phyloP scores from a whole-genome alignment of 2,113 vertebrate genomes.

The Thunnus thynnus region DNA sequence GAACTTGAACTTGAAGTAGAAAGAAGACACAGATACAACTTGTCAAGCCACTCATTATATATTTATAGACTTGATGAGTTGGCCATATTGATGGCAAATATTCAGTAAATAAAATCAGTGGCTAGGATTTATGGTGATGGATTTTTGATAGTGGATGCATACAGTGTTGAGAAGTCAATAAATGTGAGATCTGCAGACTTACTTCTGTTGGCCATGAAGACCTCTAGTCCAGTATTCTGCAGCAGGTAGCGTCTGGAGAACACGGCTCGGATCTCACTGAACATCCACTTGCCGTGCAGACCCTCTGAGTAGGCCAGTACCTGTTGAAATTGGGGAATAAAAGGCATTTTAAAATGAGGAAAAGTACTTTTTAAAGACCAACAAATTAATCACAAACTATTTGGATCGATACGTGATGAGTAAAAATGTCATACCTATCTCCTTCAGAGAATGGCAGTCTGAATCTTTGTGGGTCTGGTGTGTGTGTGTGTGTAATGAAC shows the following conservation, averaged over 20 bases:
- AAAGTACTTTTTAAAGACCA: not conserved
- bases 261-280: constrained; percentile 98
- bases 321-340: constrained; percentile 76
- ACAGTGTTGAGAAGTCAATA: not conserved
- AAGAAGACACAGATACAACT: too few species aligned
- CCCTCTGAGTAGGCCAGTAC: constrained; percentile 97
- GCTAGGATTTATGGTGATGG: not conserved
- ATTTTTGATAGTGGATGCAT: not conserved
- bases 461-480: not conserved
- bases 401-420: not conserved
- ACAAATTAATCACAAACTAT: not conserved
- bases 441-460: not conserved
- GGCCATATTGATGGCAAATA: not conserved
- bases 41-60: too few species aligned
- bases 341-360: not conserved
- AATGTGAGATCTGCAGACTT: constrained; percentile 66
- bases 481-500: not conserved
- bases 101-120: not conserved
- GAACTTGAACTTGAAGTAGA: too few species aligned
- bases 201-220: constrained; percentile 99
- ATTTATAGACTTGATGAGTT: not conserved
- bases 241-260: constrained; percentile 98
- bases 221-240: constrained; percentile 96
- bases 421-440: not conserved
- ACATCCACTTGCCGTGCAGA: constrained; percentile 99